Evolutionary conservation across 2,113 vertebrate genomes (phyloP), one percentile per base, ranked within the genome.

Genomic region (Phrynosoma platyrhinos): DNA sequence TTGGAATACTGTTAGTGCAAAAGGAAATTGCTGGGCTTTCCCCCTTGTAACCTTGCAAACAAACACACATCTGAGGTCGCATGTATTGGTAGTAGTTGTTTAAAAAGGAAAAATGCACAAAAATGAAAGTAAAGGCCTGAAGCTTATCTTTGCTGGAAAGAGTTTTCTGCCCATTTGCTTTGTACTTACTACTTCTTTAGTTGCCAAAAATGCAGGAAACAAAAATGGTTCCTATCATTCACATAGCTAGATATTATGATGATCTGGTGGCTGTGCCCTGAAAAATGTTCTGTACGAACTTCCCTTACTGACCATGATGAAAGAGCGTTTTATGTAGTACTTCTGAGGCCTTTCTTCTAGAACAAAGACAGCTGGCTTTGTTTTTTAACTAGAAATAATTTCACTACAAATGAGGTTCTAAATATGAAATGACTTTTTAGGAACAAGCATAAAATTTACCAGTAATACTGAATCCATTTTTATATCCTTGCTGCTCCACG

Each of bases 391-490:
- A 9, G 7, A 3, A 87, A 74, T 75, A 79, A 82, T 30, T 72
- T 71, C 27, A 18, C 30, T 30, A 62, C 13, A 74, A 21, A n/a
- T 27, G 5, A 47, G 79, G 52, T 27, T 5, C 16, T 30, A 75
- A 69, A 36, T 68, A 84, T 1, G 76, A 62, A 1, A 75, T 2
- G 30, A 7, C 7, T 87, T 78, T 89, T 83, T 2, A 1, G 40
- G 2, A 53, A 78, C 84, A 86, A 89, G 87, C 75, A 68, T 9
- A 42, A 9, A 82, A 87, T 71, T 98, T 96, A 99, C 99, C 99
- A 0, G 98, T 97, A 92, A 98, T 90, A 79, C 98, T 98, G 96
- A 99, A 99, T 89, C 99, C 99, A 13, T 99, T 99, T 95, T 96
- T 97, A 93, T 97, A 98, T 86, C 97, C 98, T 1, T 98, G 97